Conservation (phyloP, 2,113 vertebrate species). For the Castor canadensis region DNA sequence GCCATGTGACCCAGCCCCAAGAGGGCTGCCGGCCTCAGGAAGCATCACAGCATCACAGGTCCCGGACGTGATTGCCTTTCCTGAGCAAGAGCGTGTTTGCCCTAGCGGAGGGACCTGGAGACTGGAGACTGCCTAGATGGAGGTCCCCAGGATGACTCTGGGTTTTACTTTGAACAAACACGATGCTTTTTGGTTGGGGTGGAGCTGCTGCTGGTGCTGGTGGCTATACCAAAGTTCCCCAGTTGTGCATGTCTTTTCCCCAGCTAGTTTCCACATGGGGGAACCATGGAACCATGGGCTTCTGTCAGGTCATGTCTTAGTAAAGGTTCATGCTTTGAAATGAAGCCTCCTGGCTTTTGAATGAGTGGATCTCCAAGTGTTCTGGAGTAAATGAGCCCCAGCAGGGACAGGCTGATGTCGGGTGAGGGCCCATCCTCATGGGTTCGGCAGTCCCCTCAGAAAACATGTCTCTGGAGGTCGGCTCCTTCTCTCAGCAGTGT, state of each 20-base stretch:
- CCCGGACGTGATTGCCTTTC: rapidly evolving
- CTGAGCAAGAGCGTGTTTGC: rapidly evolving
- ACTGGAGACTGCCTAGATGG: rapidly evolving
- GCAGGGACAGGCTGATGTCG: too few species aligned
- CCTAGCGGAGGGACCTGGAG: neutral
- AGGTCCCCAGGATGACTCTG: rapidly evolving
- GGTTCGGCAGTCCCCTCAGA: rapidly evolving
- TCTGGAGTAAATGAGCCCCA: neutral
- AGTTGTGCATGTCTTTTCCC: neutral
- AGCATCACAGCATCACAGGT: neutral
- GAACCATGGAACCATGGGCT: rapidly evolving
- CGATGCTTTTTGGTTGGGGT: rapidly evolving
- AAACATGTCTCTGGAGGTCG: rapidly evolving
- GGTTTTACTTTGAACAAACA: neutral
- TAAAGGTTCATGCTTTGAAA: neutral
- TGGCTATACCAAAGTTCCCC: neutral
- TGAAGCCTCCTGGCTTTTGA: too few species aligned
- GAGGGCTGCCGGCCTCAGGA: neutral
- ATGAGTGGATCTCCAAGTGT: neutral
- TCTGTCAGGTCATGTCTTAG: rapidly evolving
- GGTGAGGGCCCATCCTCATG: neutral
- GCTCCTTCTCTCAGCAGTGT: neutral
- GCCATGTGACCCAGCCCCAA: neutral
- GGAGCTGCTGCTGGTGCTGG: neutral
- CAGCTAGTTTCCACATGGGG: rapidly evolving